Evolutionary conservation across 2,113 vertebrate genomes (phyloP), one percentile per base, ranked within the genome.

Genomic region (Lepidothrix coronata): DNA sequence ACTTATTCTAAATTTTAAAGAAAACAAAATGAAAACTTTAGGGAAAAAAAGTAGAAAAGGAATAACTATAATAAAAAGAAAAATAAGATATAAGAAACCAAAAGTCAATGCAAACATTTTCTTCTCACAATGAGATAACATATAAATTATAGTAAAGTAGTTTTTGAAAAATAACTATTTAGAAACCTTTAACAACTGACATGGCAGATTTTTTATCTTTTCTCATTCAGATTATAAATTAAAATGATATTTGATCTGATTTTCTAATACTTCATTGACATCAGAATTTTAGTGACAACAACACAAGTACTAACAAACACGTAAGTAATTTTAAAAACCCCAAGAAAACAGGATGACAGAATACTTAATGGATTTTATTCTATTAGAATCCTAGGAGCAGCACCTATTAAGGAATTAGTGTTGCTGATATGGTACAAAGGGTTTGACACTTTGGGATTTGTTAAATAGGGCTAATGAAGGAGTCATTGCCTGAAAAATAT

Each of bases 391-490:
- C 43, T 77, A 70, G 13, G 43, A 90, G 25, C 21, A 85, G 20
- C 46, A 87, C 15, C 74, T 91, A 62, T 75, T 77, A 43, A 61
- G 41, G 67, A 93, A 93, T 91, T 86, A 90, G 24, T 68, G 15
- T 51, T 75, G 44, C 17, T 66, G 33, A 83, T 88, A 62, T 10
- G 30, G n/a, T 62, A 79, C 58, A 89, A 94, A 82, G 0, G 2
- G 6, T 67, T 73, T 74, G 33, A 67, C 31, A n/a, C 59, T 75
- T 66, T 11, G 74, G 89, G 91, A 89, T 94, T 96, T 94, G 46
- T 88, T 96, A 80, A 96, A 88, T 63, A 92, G 80, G 49, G 63
- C 59, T 96, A 93, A 95, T 89, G 91, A 95, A 97, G 59, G 63
- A 83, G 57, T 94, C 48, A 72, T 52, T 93, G 54, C 35, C 81